Evolutionary conservation across 2,113 vertebrate genomes (phyloP).

Genomic region (Podiceps cristatus): DNA sequence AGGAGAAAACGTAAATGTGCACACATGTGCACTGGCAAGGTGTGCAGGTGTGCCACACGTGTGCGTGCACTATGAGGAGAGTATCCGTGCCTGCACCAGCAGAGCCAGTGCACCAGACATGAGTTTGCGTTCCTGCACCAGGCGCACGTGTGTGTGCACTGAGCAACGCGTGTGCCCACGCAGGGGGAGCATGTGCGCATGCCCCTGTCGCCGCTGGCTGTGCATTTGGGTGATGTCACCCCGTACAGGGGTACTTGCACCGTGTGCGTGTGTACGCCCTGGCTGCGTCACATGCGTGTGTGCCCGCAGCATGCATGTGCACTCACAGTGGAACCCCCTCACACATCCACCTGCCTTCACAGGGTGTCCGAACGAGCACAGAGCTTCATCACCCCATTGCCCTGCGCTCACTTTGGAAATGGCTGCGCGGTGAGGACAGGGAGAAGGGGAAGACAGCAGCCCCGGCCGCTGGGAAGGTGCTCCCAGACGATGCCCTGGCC

Average conservation of each 20-base stretch:
- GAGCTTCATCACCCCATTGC: fast-evolving
- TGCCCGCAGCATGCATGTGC: fast-evolving
- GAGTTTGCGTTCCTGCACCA: background rate
- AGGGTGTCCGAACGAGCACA: fast-evolving
- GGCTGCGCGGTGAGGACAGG: fast-evolving
- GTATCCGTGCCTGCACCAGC: fast-evolving
- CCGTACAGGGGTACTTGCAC: fast-evolving
- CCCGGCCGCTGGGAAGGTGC: fast-evolving
- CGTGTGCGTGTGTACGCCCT: fast-evolving
- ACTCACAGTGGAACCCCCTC: fast-evolving
- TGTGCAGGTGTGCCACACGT: fast-evolving
- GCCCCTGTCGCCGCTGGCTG: fast-evolving
- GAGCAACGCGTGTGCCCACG: fast-evolving
- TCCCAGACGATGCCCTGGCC: fast-evolving
- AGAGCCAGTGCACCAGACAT: background rate
- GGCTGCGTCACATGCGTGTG: fast-evolving
- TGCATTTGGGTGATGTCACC: background rate
- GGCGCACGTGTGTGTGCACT: background rate
- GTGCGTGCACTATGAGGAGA: fast-evolving
- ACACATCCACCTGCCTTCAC: fast-evolving
- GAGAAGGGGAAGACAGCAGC: background rate
- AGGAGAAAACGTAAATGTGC: fast-evolving
- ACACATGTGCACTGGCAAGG: background rate
- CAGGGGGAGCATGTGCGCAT: fast-evolving
- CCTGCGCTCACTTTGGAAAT: fast-evolving